phyloP scores from a whole-genome alignment of 2,113 vertebrate species.

The Colossoma macropomum region DNA sequence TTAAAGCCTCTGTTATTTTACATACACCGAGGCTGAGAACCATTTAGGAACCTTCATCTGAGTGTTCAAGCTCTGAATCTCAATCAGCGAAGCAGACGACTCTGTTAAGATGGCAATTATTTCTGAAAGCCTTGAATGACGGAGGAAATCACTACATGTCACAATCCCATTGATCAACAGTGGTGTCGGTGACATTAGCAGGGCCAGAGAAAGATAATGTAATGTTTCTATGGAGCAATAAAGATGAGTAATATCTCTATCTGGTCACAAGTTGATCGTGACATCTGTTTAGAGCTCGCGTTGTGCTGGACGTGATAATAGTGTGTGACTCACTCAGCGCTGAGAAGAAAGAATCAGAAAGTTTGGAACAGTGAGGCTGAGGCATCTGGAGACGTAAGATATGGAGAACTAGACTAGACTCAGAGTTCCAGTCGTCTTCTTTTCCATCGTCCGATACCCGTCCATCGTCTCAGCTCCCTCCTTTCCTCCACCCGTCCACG shows the following conservation, averaged over 20 bases:
- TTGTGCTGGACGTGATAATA: neutral
- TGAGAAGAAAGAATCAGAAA: neutral
- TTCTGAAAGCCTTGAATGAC: conserved; percentile 43
- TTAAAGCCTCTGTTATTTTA: too few relatives aligned
- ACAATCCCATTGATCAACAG: conserved; percentile 13
- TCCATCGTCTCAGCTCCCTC: neutral
- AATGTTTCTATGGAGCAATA: conserved; percentile 16
- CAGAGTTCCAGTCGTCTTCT: neutral
- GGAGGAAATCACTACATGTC: conserved; percentile 7
- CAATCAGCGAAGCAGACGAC: conserved; percentile 45
- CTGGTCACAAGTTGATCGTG: conserved; percentile 3
- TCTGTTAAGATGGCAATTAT: conserved; percentile 10
- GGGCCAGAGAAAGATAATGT: conserved; percentile 4
- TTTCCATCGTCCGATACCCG: neutral
- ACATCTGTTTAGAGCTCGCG: conserved; percentile 6
- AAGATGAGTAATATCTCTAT: conserved; percentile 9
- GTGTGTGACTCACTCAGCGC: neutral
- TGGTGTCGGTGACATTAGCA: conserved; percentile 14
- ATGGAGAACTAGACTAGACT: neutral
- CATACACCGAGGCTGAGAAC: too few relatives aligned
- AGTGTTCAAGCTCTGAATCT: neutral
- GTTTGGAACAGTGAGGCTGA: neutral
- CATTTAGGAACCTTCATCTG: too few relatives aligned
- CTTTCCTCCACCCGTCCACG: too few relatives aligned
- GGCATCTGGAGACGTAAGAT: neutral